phyloP scores from a whole-genome alignment of 2,888 invertebrate genomes.

The Rapana venosa region DNA sequence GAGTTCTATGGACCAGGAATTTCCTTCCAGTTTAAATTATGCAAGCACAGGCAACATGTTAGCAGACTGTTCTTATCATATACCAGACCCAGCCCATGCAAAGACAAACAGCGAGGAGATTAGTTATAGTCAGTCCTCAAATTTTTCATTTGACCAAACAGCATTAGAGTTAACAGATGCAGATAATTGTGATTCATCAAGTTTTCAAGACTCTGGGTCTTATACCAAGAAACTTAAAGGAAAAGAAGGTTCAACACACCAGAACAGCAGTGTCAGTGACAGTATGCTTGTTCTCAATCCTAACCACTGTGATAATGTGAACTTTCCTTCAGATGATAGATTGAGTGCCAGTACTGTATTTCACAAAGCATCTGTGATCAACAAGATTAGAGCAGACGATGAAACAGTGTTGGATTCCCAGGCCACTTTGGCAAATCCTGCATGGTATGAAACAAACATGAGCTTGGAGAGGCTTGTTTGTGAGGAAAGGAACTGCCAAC shows the following conservation, averaged over 20 bases:
- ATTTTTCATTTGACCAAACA: neutral
- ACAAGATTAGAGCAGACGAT: neutral
- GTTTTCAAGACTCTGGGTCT: neutral
- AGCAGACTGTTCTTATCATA: too few species aligned
- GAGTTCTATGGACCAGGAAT: slow-evolving; percentile 36
- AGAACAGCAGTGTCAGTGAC: neutral
- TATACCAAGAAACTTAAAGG: too few species aligned
- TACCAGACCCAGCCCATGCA: neutral
- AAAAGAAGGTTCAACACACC: too few species aligned
- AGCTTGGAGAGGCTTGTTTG: neutral
- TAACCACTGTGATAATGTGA: neutral
- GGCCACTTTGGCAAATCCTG: neutral
- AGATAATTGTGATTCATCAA: neutral
- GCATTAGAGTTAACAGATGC: neutral
- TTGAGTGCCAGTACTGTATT: neutral
- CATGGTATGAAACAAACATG: neutral
- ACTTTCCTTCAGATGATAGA: neutral
- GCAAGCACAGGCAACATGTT: neutral
- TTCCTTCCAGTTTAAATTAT: neutral
- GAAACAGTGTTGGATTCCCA: neutral
- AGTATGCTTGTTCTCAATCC: neutral
- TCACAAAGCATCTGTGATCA: neutral
- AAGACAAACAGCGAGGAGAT: neutral
- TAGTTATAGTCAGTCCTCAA: neutral
- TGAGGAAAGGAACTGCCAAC: neutral